phyloP scores from a whole-genome alignment of 2,113 vertebrate genomes.

The Scatophagus argus region DNA sequence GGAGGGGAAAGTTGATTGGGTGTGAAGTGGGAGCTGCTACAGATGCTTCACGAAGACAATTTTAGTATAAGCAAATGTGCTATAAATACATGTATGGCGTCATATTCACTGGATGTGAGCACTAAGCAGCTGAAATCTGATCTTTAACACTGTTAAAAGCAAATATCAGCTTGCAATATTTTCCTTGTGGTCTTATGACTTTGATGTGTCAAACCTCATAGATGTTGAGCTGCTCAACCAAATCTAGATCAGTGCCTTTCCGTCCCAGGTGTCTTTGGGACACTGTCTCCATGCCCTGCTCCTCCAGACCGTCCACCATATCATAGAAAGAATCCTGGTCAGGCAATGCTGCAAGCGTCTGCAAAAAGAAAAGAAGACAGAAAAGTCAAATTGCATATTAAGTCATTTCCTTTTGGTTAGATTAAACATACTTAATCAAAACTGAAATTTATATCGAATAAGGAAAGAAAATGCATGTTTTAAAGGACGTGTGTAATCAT shows the following conservation, averaged over 20 bases:
- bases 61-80: background rate
- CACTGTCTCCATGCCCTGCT: constrained; percentile 91
- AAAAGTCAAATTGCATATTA: background rate
- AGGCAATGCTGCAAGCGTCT: constrained; percentile 91
- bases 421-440: background rate
- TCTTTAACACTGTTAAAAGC: background rate
- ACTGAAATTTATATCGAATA: background rate
- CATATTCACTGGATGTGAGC: background rate
- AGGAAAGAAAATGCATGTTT: background rate
- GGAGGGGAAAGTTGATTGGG: constrained; percentile 14
- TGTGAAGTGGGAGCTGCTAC: background rate
- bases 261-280: constrained; percentile 90
- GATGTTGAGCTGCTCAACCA: constrained; percentile 94
- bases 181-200: background rate
- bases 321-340: constrained; percentile 98
- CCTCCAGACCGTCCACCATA: constrained; percentile 93
- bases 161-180: background rate
- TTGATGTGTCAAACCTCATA: constrained; percentile 88
- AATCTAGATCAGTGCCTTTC: constrained; percentile 93
- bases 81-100: constrained; percentile 6
- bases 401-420: background rate
- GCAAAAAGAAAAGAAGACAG: background rate
- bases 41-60: background rate
- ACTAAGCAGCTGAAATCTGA: background rate
- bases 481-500: background rate